These are phyloP conservation scores for Drosophila paulistorum DNA, from an alignment of 1,140 invertebrate genomes.

Conservation along the genomic window DNA sequence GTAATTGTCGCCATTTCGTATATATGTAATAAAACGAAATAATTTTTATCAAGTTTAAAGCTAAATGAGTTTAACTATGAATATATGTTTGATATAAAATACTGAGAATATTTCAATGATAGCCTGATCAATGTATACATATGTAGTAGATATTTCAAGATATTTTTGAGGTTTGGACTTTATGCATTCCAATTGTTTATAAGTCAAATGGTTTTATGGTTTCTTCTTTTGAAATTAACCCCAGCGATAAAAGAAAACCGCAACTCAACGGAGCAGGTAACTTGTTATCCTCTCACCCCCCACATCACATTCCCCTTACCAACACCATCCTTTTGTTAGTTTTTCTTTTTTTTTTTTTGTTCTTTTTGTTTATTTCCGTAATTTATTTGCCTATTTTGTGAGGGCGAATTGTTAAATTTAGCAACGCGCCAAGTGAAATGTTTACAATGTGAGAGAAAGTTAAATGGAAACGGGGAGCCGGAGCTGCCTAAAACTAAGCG, in stretches of 20 bases:
- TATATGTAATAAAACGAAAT: not conserved
- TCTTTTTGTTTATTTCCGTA: constrained; percentile 74
- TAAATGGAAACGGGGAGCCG: constrained; percentile 55
- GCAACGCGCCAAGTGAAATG: constrained; percentile 78
- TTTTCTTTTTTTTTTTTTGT: constrained; percentile 28
- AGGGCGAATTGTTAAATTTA: constrained; percentile 75
- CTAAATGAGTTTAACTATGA: constrained; percentile 1
- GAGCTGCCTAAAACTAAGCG: constrained; percentile 56
- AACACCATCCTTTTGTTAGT: not conserved
- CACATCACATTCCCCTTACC: not conserved
- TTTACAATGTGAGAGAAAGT: constrained; percentile 80
- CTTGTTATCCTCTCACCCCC: constrained; percentile 7
- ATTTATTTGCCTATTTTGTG: constrained; percentile 70
- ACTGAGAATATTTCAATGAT: not conserved
- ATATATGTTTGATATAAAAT: not conserved
- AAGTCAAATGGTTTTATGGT: constrained; percentile 10
- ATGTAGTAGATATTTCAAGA: not conserved
- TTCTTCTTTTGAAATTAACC: constrained; percentile 27
- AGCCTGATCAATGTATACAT: not conserved
- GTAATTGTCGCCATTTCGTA: not conserved
- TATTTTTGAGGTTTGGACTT: not conserved
- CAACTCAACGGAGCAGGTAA: constrained; percentile 56
- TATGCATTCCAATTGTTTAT: constrained; percentile 14
- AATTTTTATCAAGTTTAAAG: constrained; percentile 2
- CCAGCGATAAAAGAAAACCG: constrained; percentile 51